Evolutionary conservation across 2,797 vertebrate species (phyloP).

Genomic region (Helicolenus hilgendorfi): DNA sequence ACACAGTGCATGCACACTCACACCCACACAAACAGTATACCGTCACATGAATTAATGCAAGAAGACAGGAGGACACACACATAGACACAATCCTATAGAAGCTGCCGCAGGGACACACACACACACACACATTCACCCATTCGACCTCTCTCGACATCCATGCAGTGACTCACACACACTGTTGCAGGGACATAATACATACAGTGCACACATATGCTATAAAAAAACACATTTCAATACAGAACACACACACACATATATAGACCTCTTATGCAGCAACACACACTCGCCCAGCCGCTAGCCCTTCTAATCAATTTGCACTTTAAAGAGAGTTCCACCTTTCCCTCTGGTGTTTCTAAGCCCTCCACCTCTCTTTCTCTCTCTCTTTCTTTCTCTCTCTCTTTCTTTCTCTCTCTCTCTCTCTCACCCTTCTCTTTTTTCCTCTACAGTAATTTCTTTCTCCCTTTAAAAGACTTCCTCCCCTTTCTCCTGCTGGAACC

Average conservation of each 20-base stretch:
- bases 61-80: not conserved
- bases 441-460: not conserved
- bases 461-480: not conserved
- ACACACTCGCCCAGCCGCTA: not conserved
- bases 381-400: not conserved
- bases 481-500: not conserved
- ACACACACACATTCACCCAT: not conserved
- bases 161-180: not conserved
- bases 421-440: not conserved
- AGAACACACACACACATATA: not conserved
- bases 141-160: not conserved
- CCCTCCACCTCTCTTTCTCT: not conserved
- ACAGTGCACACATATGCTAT: not conserved
- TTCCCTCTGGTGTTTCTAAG: constrained; percentile 9
- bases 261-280: not conserved
- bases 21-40: not conserved
- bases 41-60: constrained; percentile 9
- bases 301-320: constrained; percentile 61
- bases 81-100: not conserved
- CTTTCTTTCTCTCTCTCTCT: not conserved
- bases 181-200: not conserved
- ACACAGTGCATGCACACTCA: not conserved
- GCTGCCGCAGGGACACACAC: not conserved
- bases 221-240: not conserved
- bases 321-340: constrained; percentile 58